Evolutionary conservation across 1,140 invertebrate genomes (phyloP).

Genomic region (Littorina saxatilis): DNA sequence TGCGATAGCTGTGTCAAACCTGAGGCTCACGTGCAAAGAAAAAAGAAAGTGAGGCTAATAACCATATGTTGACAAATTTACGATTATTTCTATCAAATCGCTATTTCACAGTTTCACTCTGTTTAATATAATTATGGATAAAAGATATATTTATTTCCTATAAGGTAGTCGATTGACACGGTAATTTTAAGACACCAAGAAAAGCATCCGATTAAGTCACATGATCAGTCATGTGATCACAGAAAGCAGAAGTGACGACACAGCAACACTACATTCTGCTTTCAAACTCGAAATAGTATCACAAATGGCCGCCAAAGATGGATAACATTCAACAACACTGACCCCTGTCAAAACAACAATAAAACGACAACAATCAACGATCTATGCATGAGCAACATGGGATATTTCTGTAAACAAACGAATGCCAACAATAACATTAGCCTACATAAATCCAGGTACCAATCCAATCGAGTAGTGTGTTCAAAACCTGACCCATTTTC

Average conservation of each 20-base stretch:
- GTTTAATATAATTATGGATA: no score
- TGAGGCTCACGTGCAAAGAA: not conserved
- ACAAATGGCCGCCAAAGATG: constrained; percentile 18
- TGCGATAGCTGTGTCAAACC: not conserved
- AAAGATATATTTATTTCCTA: no score
- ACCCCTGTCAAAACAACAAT: not conserved
- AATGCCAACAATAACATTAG: not conserved
- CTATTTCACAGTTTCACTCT: no score
- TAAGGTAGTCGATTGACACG: not conserved
- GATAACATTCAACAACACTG: not conserved
- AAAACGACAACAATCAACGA: not conserved
- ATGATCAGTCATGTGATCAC: constrained; percentile 34
- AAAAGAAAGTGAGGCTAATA: no score
- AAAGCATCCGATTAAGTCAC: not conserved
- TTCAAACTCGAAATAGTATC: not conserved
- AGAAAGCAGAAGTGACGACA: constrained; percentile 22
- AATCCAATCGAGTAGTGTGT: not conserved
- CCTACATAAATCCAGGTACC: no score
- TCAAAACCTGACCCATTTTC: not conserved
- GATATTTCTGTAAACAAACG: not conserved
- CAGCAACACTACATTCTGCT: not conserved
- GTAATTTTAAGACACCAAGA: not conserved
- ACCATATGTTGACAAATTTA: no score
- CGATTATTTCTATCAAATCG: no score
- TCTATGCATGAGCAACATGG: not conserved